phyloP scores from a whole-genome alignment of 2,888 invertebrate species.

The Ophonus ardosiacus region DNA sequence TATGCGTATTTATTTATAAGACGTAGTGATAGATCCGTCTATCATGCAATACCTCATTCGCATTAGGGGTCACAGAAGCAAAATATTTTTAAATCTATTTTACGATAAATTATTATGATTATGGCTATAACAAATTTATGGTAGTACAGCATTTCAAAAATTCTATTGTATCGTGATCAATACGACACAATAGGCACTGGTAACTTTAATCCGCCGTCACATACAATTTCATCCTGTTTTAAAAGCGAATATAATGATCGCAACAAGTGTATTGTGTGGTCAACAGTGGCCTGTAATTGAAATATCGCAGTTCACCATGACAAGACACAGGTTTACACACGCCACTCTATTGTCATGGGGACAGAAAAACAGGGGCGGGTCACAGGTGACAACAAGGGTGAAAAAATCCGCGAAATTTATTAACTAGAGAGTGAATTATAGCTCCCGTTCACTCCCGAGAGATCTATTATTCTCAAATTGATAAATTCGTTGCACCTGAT shows the following conservation, averaged over 20 bases:
- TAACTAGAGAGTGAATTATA: constrained; percentile 2
- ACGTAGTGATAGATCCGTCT: no score
- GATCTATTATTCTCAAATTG: constrained; percentile 23
- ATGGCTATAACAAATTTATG: no score
- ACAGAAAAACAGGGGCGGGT: constrained; percentile 1
- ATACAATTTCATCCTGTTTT: neutral
- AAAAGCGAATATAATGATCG: neutral
- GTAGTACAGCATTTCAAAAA: no score
- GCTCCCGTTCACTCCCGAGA: neutral
- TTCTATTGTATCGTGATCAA: no score
- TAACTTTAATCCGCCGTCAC: no score
- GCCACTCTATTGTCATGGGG: constrained; percentile 8
- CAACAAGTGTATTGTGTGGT: constrained; percentile 28
- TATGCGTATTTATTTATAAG: no score
- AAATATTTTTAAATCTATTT: no score
- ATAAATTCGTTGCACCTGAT: constrained; percentile 34
- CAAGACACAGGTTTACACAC: constrained; percentile 10
- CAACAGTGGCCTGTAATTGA: neutral
- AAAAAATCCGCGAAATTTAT: constrained; percentile 34
- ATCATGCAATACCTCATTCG: no score
- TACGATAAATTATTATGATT: no score
- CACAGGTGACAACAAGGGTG: constrained; percentile 43
- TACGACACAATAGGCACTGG: no score
- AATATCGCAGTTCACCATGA: neutral
- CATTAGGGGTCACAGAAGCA: no score